Evolutionary conservation across 2,797 vertebrate species (phyloP).

Genomic region (Centropyge bicolor): DNA sequence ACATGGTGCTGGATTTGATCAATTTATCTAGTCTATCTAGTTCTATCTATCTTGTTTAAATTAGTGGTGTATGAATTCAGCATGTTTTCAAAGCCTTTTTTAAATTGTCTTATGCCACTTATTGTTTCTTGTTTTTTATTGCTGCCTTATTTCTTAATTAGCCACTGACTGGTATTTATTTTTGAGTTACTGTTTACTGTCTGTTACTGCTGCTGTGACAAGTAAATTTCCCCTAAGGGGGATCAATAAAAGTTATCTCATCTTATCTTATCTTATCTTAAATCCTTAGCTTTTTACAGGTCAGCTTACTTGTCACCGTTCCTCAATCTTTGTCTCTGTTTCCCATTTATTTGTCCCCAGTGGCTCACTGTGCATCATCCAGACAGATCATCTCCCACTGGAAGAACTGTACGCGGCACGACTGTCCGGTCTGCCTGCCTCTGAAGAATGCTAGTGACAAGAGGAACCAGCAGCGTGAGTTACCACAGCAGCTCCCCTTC

Average conservation of each 20-base stretch:
- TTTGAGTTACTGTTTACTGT: no score
- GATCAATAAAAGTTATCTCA: no score
- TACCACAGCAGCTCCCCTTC: not conserved
- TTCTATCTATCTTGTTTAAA: not conserved
- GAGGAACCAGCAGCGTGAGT: constrained; percentile 97
- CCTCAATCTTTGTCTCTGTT: constrained; percentile 19
- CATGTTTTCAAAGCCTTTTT: not conserved
- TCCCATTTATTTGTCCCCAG: constrained; percentile 46
- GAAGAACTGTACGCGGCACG: constrained; percentile 99
- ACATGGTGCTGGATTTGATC: not conserved
- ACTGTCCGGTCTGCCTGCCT: constrained; percentile 98
- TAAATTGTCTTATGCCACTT: no score
- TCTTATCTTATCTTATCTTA: no score
- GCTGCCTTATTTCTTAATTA: no score
- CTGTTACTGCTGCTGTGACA: no score
- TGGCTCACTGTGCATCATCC: constrained; percentile 98
- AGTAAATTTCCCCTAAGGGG: no score
- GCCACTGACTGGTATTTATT: no score
- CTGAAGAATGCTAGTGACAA: constrained; percentile 99
- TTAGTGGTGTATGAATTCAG: not conserved
- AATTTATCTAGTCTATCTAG: not conserved
- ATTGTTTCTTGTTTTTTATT: no score
- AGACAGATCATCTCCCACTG: constrained; percentile 99
- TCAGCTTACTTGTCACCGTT: not conserved
- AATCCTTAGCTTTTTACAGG: not conserved